Evolutionary conservation across 2,888 invertebrate genomes (phyloP).

Genomic region (Agrotis ipsilon): DNA sequence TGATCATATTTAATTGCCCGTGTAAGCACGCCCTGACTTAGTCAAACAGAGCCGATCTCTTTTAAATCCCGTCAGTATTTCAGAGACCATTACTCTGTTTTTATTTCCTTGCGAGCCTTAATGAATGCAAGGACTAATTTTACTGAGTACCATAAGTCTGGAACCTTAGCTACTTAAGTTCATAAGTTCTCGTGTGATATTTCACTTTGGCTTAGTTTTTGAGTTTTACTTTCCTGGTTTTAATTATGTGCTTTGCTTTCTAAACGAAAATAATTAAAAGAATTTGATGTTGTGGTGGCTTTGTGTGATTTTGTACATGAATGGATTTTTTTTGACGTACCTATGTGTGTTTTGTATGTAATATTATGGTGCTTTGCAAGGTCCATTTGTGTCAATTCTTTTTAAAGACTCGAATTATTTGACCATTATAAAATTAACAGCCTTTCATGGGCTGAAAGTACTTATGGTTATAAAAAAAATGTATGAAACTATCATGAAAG

Average conservation of each 20-base stretch:
- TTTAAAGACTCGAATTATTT: no score
- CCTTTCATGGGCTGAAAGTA: no score
- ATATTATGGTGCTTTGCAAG: background rate
- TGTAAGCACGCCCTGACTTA: background rate
- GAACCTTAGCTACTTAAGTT: constrained; percentile 39
- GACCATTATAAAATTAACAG: no score
- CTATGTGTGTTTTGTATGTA: background rate
- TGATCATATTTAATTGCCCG: background rate
- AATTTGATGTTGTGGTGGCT: background rate
- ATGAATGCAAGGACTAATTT: constrained; percentile 61
- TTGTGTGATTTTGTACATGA: background rate
- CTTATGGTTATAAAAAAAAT: no score
- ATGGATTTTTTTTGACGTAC: no score
- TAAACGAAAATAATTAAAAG: constrained; percentile 9
- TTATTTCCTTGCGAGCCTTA: constrained; percentile 52
- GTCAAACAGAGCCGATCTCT: constrained; percentile 36
- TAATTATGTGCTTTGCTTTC: constrained; percentile 31
- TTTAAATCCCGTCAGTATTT: constrained; percentile 41
- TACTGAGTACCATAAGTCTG: constrained; percentile 49
- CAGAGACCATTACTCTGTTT: constrained; percentile 43
- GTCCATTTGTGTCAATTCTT: background rate
- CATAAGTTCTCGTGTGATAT: constrained; percentile 30
- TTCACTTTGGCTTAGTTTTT: constrained; percentile 23
- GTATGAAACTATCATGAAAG: no score
- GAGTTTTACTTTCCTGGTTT: constrained; percentile 31